These are phyloP conservation scores for Caprella mutica DNA, from an alignment of 2,888 invertebrate species.

Conservation along the genomic window DNA sequence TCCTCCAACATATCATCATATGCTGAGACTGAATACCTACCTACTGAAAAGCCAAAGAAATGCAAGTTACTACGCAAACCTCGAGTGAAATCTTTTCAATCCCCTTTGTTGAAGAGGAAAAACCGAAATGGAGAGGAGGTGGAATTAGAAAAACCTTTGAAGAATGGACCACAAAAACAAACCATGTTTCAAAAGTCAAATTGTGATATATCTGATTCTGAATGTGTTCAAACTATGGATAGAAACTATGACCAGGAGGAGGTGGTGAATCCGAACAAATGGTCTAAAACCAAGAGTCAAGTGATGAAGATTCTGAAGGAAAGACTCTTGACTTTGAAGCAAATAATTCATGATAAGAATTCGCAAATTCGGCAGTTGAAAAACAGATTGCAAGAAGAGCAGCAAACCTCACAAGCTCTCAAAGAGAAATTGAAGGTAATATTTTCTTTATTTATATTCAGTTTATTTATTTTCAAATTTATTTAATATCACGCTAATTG, in stretches of 20 bases:
- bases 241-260: too few relatives aligned
- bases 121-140: not conserved
- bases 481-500: too few relatives aligned
- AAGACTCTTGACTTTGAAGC: slow-evolving; percentile 15
- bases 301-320: slow-evolving; percentile 15
- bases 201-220: too few relatives aligned
- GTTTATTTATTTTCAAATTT: not conserved
- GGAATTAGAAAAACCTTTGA: not conserved
- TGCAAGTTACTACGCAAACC: not conserved
- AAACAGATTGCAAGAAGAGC: slow-evolving; percentile 17
- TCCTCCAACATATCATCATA: too few relatives aligned
- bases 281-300: slow-evolving; percentile 6
- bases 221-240: too few relatives aligned
- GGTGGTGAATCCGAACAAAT: too few relatives aligned
- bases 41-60: not conserved
- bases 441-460: not conserved
- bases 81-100: not conserved
- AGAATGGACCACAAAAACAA: too few relatives aligned
- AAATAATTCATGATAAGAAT: slow-evolving; percentile 28
- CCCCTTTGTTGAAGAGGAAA: slow-evolving; percentile 6
- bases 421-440: slow-evolving; percentile 7
- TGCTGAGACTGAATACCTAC: not conserved
- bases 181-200: too few relatives aligned
- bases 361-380: slow-evolving; percentile 24
- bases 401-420: slow-evolving; percentile 8